A percentile compares a stretch with the other conserved stretches of the same genome.
These are phyloP conservation scores for Apamea sordens DNA, from an alignment of 2,888 invertebrate genomes.

Conservation along the genomic window DNA sequence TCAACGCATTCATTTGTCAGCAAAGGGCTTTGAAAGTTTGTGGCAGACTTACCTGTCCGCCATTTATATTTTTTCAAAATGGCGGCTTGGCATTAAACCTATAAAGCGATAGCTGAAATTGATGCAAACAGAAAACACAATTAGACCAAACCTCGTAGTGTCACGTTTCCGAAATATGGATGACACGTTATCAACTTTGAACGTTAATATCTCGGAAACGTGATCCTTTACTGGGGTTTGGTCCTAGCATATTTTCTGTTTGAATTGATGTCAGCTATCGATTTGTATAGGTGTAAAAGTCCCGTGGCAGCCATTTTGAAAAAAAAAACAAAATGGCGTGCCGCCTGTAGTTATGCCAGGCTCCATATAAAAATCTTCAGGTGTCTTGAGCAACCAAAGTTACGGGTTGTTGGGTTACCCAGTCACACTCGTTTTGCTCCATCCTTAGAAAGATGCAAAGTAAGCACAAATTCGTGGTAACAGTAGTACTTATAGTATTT, in stretches of 20 bases:
- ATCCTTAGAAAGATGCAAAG: not conserved
- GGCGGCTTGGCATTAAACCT: not conserved
- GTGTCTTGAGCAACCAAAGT: not conserved
- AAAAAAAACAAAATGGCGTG: not conserved
- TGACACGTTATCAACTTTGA: too few species aligned
- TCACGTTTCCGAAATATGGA: not conserved
- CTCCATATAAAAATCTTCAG: not conserved
- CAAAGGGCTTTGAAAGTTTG: not conserved
- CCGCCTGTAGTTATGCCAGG: not conserved
- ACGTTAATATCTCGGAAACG: too few species aligned
- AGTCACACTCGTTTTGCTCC: not conserved
- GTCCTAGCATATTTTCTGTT: not conserved
- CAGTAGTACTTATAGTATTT: not conserved
- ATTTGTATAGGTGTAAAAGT: too few species aligned
- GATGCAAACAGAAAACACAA: not conserved
- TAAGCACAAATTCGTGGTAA: not conserved
- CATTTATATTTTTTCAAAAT: not conserved
- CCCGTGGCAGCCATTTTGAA: not conserved
- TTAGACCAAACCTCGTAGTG: not conserved
- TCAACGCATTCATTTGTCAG: not conserved
- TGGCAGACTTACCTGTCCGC: not conserved
- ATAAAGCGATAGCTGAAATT: not conserved
- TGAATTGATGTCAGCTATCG: not conserved
- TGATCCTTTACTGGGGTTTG: not conserved
- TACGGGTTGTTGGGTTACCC: not conserved